Percentiles rank a stretch among this genome's conserved stretches.
These are phyloP conservation scores for Phaonia tiefii DNA, from an alignment of 2,888 invertebrate species.

Conservation along the genomic window DNA sequence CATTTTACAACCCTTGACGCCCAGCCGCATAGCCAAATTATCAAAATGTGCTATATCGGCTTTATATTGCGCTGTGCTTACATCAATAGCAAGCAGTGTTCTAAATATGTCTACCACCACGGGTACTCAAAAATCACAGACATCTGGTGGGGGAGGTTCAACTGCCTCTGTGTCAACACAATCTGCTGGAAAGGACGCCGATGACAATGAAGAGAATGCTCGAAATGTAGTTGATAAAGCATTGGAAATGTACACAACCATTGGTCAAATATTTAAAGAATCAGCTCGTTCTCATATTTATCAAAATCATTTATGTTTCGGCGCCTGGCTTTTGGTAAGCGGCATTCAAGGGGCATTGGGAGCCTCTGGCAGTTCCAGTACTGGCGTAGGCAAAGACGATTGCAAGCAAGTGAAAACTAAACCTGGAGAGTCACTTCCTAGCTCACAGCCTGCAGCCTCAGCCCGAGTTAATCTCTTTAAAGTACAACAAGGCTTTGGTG, in stretches of 20 bases:
- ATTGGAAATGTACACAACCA: conserved; percentile 90
- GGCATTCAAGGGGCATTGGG: conserved; percentile 92
- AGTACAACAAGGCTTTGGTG: conserved; percentile 92
- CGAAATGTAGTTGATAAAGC: conserved; percentile 93
- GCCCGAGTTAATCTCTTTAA: conserved; percentile 86
- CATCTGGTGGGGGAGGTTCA: conserved; percentile 64
- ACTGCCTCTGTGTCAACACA: conserved; percentile 61
- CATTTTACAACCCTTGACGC: conserved; percentile 91
- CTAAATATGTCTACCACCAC: conserved; percentile 83
- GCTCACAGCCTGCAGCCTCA: conserved; percentile 81
- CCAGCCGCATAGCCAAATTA: conserved; percentile 90
- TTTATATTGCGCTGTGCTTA: conserved; percentile 89
- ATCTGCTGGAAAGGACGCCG: conserved; percentile 81
- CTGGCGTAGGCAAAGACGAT: conserved; percentile 82
- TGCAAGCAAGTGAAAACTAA: conserved; percentile 67
- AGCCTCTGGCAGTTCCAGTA: conserved; percentile 83
- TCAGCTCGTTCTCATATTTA: conserved; percentile 93
- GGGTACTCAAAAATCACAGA: conserved; percentile 81
- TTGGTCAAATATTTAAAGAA: conserved; percentile 89
- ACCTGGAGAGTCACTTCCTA: conserved; percentile 80
- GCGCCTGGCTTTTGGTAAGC: conserved; percentile 92
- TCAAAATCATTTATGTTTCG: conserved; percentile 94
- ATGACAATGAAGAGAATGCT: conserved; percentile 90
- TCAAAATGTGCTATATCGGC: conserved; percentile 92
- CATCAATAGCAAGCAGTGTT: conserved; percentile 85